These are phyloP conservation scores for Exephanes ischioxanthus DNA, from an alignment of 2,888 invertebrate genomes.

Conservation along the genomic window DNA sequence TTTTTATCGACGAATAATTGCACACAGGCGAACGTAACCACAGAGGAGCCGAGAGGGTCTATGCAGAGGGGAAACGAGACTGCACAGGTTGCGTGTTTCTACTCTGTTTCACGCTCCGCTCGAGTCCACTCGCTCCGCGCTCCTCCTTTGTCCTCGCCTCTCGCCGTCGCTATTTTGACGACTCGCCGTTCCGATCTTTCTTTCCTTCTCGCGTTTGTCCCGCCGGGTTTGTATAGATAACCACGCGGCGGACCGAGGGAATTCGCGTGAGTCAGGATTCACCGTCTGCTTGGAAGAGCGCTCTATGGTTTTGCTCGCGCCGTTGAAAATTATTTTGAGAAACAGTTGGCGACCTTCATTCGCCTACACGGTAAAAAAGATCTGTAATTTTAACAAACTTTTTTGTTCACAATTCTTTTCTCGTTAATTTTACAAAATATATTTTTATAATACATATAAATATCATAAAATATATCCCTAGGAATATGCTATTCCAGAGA, in stretches of 20 bases:
- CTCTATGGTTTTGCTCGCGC: too few species aligned
- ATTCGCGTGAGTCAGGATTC: not conserved
- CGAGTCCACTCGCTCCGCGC: not conserved
- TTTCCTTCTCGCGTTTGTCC: conserved; percentile 10
- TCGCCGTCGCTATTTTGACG: conserved; percentile 22
- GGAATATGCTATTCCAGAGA: too few species aligned
- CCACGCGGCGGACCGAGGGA: not conserved
- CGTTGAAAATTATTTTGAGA: too few species aligned
- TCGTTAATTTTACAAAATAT: too few species aligned
- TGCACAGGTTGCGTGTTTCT: conserved; percentile 13
- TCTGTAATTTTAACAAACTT: too few species aligned
- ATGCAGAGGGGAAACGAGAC: conserved; percentile 5
- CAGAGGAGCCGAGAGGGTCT: not conserved
- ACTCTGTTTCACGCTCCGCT: conserved; percentile 1
- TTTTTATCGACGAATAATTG: conserved; percentile 61
- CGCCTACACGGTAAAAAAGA: too few species aligned
- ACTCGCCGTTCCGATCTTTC: not conserved
- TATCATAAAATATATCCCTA: too few species aligned
- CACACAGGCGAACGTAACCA: conserved; percentile 21
- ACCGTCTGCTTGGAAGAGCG: not conserved
- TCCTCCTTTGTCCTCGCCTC: not conserved
- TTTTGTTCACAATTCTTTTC: too few species aligned
- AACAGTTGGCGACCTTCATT: too few species aligned
- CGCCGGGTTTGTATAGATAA: not conserved
- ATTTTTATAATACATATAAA: too few species aligned